Conservation (phyloP, 2,797 vertebrate species). For the Danio aesculapii region DNA sequence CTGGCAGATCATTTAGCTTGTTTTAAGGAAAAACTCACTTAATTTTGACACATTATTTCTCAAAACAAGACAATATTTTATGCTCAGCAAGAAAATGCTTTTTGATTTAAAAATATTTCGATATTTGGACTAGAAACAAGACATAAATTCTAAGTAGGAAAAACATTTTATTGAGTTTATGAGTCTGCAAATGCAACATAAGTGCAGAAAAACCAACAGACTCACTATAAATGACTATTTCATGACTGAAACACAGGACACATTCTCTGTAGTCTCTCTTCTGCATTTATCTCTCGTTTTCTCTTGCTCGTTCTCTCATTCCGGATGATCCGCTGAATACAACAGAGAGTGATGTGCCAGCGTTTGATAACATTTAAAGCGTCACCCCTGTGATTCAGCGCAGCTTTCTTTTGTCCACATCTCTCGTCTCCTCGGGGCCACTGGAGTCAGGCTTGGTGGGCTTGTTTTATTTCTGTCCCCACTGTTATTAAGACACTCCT, state of each 20-base stretch:
- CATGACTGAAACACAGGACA: not conserved
- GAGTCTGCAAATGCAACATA: not conserved
- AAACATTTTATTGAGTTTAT: too few relatives aligned
- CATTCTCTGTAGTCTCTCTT: not conserved
- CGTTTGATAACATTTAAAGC: constrained; percentile 48
- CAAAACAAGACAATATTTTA: too few relatives aligned
- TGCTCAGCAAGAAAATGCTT: too few relatives aligned
- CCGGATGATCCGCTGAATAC: constrained; percentile 2
- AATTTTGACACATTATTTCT: too few relatives aligned
- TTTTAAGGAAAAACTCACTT: too few relatives aligned
- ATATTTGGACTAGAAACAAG: too few relatives aligned
- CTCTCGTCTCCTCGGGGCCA: constrained; percentile 9
- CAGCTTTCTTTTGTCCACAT: constrained; percentile 30
- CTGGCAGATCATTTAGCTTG: too few relatives aligned
- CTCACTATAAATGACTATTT: constrained; percentile 4
- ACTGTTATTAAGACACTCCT: not conserved
- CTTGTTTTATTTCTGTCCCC: constrained; percentile 26
- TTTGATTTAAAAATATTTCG: too few relatives aligned
- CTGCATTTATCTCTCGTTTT: not conserved
- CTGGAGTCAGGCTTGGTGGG: constrained; percentile 18
- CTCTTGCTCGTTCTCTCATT: not conserved
- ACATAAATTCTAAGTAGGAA: too few relatives aligned
- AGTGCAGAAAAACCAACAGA: not conserved
- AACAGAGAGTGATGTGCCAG: constrained; percentile 22
- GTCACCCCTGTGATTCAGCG: constrained; percentile 23